A percentile compares a stretch with the other conserved stretches of the same genome.
Evolutionary conservation across 2,113 vertebrate species (phyloP).

Genomic region (Gallinago paraguaiae): DNA sequence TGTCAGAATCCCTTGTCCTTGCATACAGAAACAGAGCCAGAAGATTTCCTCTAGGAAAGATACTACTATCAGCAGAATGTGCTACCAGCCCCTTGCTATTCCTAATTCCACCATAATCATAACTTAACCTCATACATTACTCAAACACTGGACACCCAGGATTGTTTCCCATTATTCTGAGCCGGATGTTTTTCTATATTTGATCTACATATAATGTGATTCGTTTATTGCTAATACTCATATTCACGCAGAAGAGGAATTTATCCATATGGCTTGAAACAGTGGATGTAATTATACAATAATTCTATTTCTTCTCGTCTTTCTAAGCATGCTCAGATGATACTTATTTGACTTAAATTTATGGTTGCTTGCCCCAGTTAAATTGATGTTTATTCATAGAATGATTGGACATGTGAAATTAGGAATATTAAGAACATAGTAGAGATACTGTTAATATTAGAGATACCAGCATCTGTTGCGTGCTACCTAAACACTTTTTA

Average conservation of each 20-base stretch:
- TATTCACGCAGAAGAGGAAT: neutral
- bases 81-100: neutral
- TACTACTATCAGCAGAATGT: neutral
- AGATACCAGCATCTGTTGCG: neutral
- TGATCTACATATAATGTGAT: neutral
- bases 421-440: neutral
- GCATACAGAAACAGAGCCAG: neutral
- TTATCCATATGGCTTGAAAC: neutral
- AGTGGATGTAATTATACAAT: neutral
- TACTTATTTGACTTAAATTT: neutral
- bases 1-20: neutral
- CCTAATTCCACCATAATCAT: neutral
- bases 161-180: neutral
- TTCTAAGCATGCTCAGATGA: neutral
- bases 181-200: neutral
- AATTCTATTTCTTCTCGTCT: neutral
- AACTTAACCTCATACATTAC: neutral
- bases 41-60: neutral
- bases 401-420: neutral
- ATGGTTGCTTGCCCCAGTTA: neutral
- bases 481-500: neutral
- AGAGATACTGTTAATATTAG: neutral
- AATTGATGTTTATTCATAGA: neutral
- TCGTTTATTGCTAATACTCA: neutral
- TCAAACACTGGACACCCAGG: neutral